These are phyloP conservation scores for Cheilinus undulatus DNA, from an alignment of 2,113 vertebrate genomes.

Conservation along the genomic window DNA sequence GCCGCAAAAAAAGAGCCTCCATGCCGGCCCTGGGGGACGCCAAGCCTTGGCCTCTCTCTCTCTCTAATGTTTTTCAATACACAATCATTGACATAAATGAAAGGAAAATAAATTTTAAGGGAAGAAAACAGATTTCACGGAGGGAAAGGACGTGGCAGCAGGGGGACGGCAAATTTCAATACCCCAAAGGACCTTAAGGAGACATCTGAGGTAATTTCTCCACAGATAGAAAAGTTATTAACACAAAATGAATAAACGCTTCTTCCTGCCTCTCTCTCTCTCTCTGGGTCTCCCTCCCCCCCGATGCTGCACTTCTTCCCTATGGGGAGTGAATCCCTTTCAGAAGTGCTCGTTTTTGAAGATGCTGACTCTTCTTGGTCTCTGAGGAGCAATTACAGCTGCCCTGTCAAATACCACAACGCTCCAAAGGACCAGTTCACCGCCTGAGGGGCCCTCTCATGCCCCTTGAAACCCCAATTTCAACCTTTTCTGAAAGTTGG, in stretches of 20 bases:
- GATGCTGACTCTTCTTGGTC: conserved; percentile 68
- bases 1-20: conserved; percentile 46
- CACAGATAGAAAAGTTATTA: conserved; percentile 70
- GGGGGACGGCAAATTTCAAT: conserved; percentile 46
- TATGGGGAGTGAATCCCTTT: conserved; percentile 59
- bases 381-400: conserved; percentile 79
- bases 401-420: conserved; percentile 76
- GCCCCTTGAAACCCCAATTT: conserved; percentile 63
- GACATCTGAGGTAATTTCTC: conserved; percentile 68
- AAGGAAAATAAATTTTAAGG: conserved; percentile 68
- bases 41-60: conserved; percentile 40
- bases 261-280: conserved; percentile 45
- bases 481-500: conserved; percentile 59
- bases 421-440: conserved; percentile 70
- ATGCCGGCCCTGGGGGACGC: conserved; percentile 46
- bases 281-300: conserved; percentile 47
- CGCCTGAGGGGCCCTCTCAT: conserved; percentile 63
- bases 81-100: conserved; percentile 64
- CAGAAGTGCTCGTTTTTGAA: conserved; percentile 70
- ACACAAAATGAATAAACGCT: conserved; percentile 70
- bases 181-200: conserved; percentile 45
- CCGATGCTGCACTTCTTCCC: conserved; percentile 46
- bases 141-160: conserved; percentile 37
- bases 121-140: too few species aligned
- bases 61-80: conserved; percentile 78